Base-by-base conservation (phyloP, 2,888 invertebrate species). In the Pyrochroa serraticornis region DNA sequence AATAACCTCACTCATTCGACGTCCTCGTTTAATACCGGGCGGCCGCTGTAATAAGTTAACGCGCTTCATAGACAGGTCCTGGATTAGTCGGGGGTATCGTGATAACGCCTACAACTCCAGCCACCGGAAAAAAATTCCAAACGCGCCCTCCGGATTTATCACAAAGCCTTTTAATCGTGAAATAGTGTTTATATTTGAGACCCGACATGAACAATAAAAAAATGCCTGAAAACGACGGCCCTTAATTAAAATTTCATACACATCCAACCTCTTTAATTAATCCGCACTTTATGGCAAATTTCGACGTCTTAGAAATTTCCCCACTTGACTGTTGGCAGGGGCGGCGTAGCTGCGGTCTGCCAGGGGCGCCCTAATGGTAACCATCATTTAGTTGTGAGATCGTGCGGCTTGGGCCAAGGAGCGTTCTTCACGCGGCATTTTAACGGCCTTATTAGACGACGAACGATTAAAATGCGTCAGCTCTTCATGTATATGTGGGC, bases 331-430 rank as follows among this genome's bases (percentile, higher is more conserved):
- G 8, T 13, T 7, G 12, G 37, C 35, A 10, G 33, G 37, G 43
- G 30, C 39, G 47, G 57, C 45, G 22, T 22, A 22, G 22, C 44
- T 61, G 66, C 50, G 62, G 64, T 57, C 48, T 47, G 48, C 54
- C 56, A 56, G 60, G 54, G 59, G 51, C 52, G 56, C 50, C 55
- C 62, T 60, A 62, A 65, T 59, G 56, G 55, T 58, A 57, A 60
- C 65, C 61, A 64, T 65, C 61, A 62, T 62, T 67, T 67, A 65
- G 52, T 60, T 58, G 30, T 57, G 44, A 60, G 60, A 58, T 60
- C 45, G 58, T 42, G 60, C 46, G 56, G 52, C 59, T 44, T 44
- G 34, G 59, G 46, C 30, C 13, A 12, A 39, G 13, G 39, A 47
- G 9, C 8, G 8, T 50, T 48, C 42, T 43, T 59, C 59, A 59